phyloP scores from a whole-genome alignment of 2,888 invertebrate species.

The Hanleya hanleyi region DNA sequence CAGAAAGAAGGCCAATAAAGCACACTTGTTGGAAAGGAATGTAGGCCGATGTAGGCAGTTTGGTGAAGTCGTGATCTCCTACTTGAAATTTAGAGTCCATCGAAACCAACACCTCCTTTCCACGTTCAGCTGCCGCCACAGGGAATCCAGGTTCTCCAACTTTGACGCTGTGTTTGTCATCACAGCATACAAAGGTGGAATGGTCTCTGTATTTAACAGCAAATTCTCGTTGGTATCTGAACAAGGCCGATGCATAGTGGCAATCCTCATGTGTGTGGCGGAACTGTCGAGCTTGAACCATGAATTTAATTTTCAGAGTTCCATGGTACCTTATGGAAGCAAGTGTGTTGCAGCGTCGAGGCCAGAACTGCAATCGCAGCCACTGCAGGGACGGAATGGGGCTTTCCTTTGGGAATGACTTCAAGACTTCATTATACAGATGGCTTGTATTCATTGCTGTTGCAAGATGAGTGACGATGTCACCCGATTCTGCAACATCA shows the following conservation, averaged over 20 bases:
- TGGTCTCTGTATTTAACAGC: conserved; percentile 10
- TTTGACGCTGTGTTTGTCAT: conserved; percentile 21
- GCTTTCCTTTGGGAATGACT: no score
- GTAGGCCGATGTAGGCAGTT: no score
- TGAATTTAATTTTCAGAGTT: no score
- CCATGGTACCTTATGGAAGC: no score
- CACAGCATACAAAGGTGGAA: conserved; percentile 7
- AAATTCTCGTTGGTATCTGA: conserved; percentile 16
- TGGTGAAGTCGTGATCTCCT: conserved; percentile 20
- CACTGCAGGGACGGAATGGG: no score
- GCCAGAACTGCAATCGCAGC: no score
- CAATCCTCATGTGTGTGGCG: neutral
- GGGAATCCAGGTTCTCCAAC: conserved; percentile 13
- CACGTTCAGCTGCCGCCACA: conserved; percentile 8
- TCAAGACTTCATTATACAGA: neutral
- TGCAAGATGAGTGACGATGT: conserved; percentile 7
- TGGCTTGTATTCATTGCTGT: conserved; percentile 2
- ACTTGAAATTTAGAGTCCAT: conserved; percentile 13
- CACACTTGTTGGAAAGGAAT: no score
- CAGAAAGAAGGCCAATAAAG: no score
- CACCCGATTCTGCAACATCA: neutral
- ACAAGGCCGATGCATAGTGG: conserved; percentile 23
- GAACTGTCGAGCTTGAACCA: no score
- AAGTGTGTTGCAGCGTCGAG: no score
- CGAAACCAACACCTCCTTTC: conserved; percentile 14